Percentiles rank a stretch among this genome's conserved stretches.
Evolutionary conservation across 2,888 invertebrate species (phyloP).

Genomic region (Taphrorychus bicolor): DNA sequence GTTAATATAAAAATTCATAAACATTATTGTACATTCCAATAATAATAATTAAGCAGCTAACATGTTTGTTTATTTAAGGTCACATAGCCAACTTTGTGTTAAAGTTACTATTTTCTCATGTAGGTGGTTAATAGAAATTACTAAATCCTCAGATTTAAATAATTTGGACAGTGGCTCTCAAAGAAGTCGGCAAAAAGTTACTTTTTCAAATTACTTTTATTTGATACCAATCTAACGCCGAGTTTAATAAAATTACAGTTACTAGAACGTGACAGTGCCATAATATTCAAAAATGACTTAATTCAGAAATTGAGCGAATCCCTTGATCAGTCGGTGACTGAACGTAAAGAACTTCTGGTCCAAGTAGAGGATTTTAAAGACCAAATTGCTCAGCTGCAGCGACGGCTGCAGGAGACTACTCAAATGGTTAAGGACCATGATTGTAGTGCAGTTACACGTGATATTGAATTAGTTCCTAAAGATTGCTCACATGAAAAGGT

Average conservation of each 20-base stretch:
- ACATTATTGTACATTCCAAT: background rate
- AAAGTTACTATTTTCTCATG: too few species aligned
- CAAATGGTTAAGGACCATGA: constrained; percentile 56
- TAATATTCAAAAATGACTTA: constrained; percentile 72
- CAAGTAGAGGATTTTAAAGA: constrained; percentile 69
- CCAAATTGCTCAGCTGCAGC: constrained; percentile 65
- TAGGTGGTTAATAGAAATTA: background rate
- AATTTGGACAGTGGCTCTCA: too few species aligned
- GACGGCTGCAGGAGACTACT: constrained; percentile 60
- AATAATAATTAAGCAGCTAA: background rate
- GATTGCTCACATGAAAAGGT: constrained; percentile 18
- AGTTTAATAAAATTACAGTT: too few species aligned
- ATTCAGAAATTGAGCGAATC: constrained; percentile 76
- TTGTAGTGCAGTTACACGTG: constrained; percentile 27
- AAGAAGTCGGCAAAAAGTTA: too few species aligned
- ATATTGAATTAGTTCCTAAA: constrained; percentile 1
- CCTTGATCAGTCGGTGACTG: constrained; percentile 70
- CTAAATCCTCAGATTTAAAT: too few species aligned
- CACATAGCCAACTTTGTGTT: background rate
- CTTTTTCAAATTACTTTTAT: too few species aligned
- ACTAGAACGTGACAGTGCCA: constrained; percentile 74
- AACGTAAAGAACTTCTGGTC: constrained; percentile 67
- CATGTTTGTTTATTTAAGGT: background rate
- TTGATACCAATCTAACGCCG: too few species aligned
- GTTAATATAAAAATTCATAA: too few species aligned